Base-by-base conservation (phyloP, 1,140 invertebrate genomes). In the Dolichoris vasculosae region DNA sequence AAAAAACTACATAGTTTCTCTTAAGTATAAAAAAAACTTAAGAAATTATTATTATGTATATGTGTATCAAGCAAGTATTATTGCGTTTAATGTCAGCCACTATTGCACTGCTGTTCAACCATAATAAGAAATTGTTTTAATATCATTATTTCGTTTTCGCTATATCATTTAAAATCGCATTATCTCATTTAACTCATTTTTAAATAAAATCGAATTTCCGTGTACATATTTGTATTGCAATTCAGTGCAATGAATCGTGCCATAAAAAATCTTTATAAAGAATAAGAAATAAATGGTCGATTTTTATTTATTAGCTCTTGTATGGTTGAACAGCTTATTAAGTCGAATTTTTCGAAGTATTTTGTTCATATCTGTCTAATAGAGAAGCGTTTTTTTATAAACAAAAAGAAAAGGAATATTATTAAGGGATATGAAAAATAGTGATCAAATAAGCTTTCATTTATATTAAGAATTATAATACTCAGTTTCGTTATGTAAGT, bases 381-480 rank as follows among this genome's bases (percentile, higher is more conserved):
- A 67, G 59, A 69, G 40, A 77, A 48, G 23, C 67, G 64, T 71
- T 84, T 84, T 84, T 84, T 67, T 55, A 78, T n/a, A 43, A 48
- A 84, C 32, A 71, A 63, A 76, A 32, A 23, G 35, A 20, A 83
- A 51, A 55, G 30, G 4, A 20, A 69, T 63, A 40, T 17, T 32
- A 63, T 20, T 69, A 78, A 84, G 48, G 13, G 43, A 59, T 11
- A 59, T 40, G 13, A 43, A 75, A 76, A 43, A 46, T 82, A 76
- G 77, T 85, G 59, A 84, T 84, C 4, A 85, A 84, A 85, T 79
- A 85, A 76, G 59, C 79, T 85, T 85, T 85, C 35, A n/a, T 85
- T 85, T 85, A 81, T 82, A 32, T 63, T 67, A 77, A 82, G 38
- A 63, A 32, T 77, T 9, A 79, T 80, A 82, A 85, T 85, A 85